phyloP scores from a whole-genome alignment of 2,113 vertebrate genomes.

The Bufo bufo region DNA sequence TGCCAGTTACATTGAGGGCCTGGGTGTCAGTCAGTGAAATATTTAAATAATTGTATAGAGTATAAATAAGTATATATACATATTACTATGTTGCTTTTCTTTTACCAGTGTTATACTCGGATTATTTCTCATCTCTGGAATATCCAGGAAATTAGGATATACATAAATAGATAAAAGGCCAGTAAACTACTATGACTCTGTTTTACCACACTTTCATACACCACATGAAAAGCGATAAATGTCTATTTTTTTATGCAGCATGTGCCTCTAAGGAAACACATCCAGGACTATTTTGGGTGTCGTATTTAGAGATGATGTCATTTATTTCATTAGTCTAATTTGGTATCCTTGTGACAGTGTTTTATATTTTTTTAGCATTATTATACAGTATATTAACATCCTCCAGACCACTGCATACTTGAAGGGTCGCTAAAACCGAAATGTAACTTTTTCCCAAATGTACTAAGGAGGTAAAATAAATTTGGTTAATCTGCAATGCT shows the following conservation, averaged over 20 bases:
- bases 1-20: no score
- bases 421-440: neutral
- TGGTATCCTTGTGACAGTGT: neutral
- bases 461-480: neutral
- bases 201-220: neutral
- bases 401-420: neutral
- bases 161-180: neutral
- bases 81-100: no score
- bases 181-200: neutral
- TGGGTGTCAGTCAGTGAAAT: no score
- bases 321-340: conserved; percentile 1
- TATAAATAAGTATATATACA: neutral
- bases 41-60: no score
- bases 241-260: neutral
- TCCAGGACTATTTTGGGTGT: neutral
- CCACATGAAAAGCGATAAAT: neutral
- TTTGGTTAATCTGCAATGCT: neutral
- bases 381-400: neutral
- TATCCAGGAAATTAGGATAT: conserved; percentile 14
- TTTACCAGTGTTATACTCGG: neutral
- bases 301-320: neutral
- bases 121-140: neutral
- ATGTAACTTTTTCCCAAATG: neutral
- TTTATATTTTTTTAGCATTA: neutral
- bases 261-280: neutral